phyloP scores from a whole-genome alignment of 1,140 invertebrate genomes.

The Drosophila ohnishii region DNA sequence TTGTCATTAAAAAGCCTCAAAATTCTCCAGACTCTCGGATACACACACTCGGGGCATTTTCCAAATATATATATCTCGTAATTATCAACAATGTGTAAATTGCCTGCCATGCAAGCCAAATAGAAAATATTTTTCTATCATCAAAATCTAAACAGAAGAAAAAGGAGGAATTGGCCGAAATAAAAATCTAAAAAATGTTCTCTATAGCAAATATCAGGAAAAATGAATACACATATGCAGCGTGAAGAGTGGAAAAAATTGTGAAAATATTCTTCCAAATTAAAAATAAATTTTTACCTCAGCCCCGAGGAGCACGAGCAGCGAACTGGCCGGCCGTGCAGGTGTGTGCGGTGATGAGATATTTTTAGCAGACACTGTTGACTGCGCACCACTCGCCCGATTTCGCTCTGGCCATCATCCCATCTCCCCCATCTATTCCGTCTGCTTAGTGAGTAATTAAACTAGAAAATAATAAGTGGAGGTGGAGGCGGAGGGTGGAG shows the following conservation, averaged over 20 bases:
- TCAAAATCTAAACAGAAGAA: conserved; percentile 40
- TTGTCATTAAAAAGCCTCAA: conserved; percentile 27
- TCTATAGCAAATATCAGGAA: conserved; percentile 22
- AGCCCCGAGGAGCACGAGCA: conserved; percentile 32
- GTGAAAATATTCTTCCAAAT: conserved; percentile 75
- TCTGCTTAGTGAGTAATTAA: conserved; percentile 79
- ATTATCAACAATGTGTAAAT: conserved; percentile 73
- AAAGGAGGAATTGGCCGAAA: conserved; percentile 35
- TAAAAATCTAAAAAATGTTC: conserved; percentile 35
- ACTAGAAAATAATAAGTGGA: conserved; percentile 38
- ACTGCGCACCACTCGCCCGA: conserved; percentile 66
- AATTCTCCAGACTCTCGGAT: conserved; percentile 21
- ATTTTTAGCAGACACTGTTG: conserved; percentile 65
- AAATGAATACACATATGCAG: conserved; percentile 23
- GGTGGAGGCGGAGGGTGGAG: neutral
- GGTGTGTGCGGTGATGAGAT: conserved; percentile 72
- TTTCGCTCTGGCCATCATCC: conserved; percentile 47
- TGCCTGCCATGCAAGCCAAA: conserved; percentile 60
- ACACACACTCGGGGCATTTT: neutral
- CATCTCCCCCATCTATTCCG: conserved; percentile 20
- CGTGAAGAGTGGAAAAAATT: conserved; percentile 29
- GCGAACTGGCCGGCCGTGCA: conserved; percentile 50
- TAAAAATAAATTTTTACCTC: conserved; percentile 80
- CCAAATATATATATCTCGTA: conserved; percentile 46
- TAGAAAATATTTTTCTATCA: conserved; percentile 54